phyloP scores from a whole-genome alignment of 2,113 vertebrate genomes.

The Notarius lentiginosus region DNA sequence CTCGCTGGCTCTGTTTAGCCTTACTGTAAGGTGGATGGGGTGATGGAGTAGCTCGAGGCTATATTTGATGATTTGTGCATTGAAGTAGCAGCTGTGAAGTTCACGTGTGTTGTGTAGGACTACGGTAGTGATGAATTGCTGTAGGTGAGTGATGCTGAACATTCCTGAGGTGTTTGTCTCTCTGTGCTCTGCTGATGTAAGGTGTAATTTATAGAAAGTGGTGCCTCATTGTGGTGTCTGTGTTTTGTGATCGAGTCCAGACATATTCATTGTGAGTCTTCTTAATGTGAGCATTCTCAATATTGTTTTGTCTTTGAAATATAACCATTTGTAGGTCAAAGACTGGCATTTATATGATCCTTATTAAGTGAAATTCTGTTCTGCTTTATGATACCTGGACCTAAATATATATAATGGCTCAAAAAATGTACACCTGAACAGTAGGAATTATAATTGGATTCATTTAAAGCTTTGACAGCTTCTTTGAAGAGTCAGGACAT shows the following conservation, averaged over 20 bases:
- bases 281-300: neutral
- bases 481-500: neutral
- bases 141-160: constrained; percentile 72
- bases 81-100: constrained; percentile 20
- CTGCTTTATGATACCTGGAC: neutral
- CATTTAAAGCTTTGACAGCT: neutral
- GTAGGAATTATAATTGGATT: neutral
- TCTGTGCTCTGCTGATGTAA: constrained; percentile 7
- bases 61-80: constrained; percentile 25
- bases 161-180: neutral
- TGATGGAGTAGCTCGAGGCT: constrained; percentile 4
- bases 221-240: neutral
- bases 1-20: constrained; percentile 4
- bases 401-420: neutral
- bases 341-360: neutral
- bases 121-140: constrained; percentile 74
- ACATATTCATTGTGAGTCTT: neutral
- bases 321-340: neutral
- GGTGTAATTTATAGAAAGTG: neutral
- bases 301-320: constrained; percentile 7
- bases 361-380: neutral
- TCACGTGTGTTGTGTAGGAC: constrained; percentile 36
- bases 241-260: neutral
- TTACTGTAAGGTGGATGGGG: constrained; percentile 11
- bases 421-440: neutral